These are phyloP conservation scores for Thamnophis elegans DNA, from an alignment of 2,797 vertebrate genomes.

Conservation along the genomic window DNA sequence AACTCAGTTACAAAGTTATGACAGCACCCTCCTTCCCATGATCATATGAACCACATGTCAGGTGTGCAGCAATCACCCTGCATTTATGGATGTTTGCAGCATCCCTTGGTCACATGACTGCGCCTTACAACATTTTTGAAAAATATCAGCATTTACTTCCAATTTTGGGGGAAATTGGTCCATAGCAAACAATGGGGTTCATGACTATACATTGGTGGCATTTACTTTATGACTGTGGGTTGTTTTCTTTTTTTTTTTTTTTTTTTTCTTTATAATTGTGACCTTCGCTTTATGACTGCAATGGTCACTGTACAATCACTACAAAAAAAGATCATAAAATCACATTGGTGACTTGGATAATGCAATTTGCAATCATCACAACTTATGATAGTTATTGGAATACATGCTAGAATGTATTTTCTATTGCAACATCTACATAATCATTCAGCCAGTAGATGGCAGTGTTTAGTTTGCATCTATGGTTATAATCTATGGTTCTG, in stretches of 20 bases:
- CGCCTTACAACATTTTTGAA: not conserved
- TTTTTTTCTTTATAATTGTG: not conserved
- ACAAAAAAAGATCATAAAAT: no score
- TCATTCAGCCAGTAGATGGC: no score
- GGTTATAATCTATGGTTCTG: no score
- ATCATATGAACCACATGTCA: not conserved
- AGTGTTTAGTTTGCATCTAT: no score
- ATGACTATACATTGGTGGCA: not conserved
- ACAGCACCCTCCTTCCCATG: not conserved
- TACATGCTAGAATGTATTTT: no score
- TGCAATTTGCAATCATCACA: no score
- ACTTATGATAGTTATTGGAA: no score
- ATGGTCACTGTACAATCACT: no score
- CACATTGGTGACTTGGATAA: no score
- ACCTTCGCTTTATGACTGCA: rapidly evolving
- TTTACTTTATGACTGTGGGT: not conserved
- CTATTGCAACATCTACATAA: no score
- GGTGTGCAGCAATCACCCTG: not conserved
- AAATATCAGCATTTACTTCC: not conserved
- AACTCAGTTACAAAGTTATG: not conserved
- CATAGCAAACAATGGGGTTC: not conserved
- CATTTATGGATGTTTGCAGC: not conserved
- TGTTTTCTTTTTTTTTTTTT: no score
- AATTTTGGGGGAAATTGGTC: not conserved
- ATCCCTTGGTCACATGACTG: not conserved